Evolutionary conservation across 2,797 vertebrate genomes (phyloP), one percentile per base, ranked within the genome.

Genomic region (Pipistrellus pipistrellus): DNA sequence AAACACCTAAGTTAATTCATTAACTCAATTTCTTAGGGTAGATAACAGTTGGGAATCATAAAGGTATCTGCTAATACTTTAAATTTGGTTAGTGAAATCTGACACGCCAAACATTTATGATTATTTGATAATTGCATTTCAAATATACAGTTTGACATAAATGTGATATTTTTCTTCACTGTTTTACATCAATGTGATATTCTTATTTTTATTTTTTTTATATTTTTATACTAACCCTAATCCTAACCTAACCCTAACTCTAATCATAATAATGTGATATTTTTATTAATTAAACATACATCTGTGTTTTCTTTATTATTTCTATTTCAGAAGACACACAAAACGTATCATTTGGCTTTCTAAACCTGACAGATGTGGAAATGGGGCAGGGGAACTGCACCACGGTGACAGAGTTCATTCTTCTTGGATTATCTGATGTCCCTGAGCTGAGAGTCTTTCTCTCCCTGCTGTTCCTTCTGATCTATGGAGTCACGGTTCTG

Each of bases 351-450:
- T 48, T 59, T 75, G 2, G 0, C 55, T 53, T 48, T 8, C 8
- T 1, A 10, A 27, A 13, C 17, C 27, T 35, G 12, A 77, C 8
- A 48, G 62, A 25, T 23, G 7, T 25, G 27, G 51, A 30, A 21
- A 53, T 59, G 68, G 23, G 32, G 2, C 21, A 59, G 11, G 55
- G 9, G 12, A 95, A 95, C 53, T 96, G 90, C 20, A 81, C 90
- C 0, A 0, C 0, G 1, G 32, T 85, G 10, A 72, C 62, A 2
- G 75, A 94, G 18, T 91, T 93, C 73, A 23, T 88, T 27, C 53
- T 93, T 8, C n/a, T 76, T 0, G 95, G 96, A 17, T 71, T 94
- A 14, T 51, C 95, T 69, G 89, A 96, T 30, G 46, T 12, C 6
- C 64, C 89, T 1, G 83, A 91, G 44, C 27, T 97, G 30, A 62